Conservation (phyloP, 2,113 vertebrate species). For the Sardina pilchardus region DNA sequence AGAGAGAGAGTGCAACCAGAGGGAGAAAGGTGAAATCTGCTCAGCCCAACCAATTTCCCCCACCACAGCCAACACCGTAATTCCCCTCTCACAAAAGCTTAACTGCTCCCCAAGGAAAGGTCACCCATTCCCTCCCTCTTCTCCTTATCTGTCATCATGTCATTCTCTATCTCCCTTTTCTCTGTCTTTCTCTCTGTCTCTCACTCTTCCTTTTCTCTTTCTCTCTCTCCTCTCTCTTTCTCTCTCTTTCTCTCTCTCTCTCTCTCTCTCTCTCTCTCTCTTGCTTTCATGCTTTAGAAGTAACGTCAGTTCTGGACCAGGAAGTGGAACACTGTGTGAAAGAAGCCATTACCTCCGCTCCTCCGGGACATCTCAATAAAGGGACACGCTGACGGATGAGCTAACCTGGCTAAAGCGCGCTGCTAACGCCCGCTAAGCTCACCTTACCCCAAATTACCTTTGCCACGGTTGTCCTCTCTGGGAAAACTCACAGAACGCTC, state of each 20-base stretch:
- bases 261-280: not conserved
- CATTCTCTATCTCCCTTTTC: not conserved
- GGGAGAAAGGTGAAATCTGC: not conserved
- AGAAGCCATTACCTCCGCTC: not conserved
- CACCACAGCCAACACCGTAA: not conserved
- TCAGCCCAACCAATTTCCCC: not conserved
- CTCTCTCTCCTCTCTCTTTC: not conserved
- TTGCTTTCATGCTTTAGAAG: not conserved
- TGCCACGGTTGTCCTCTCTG: constrained; percentile 2
- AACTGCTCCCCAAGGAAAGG: constrained; percentile 4
- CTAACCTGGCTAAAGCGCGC: not conserved
- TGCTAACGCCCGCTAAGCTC: not conserved
- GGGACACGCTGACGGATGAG: not conserved
- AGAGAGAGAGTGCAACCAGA: not conserved
- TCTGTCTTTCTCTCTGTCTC: not conserved
- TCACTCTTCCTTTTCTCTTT: not conserved
- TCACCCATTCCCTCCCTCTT: not conserved
- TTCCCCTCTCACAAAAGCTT: not conserved
- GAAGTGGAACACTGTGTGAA: constrained; percentile 11
- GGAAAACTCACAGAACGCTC: not conserved
- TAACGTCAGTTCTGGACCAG: not conserved
- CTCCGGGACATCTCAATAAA: not conserved
- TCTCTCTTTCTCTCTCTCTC: not conserved
- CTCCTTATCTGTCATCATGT: not conserved
- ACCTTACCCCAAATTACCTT: constrained; percentile 12